Evolutionary conservation across 2,797 vertebrate genomes (phyloP).

Genomic region (Valencia hispanica): DNA sequence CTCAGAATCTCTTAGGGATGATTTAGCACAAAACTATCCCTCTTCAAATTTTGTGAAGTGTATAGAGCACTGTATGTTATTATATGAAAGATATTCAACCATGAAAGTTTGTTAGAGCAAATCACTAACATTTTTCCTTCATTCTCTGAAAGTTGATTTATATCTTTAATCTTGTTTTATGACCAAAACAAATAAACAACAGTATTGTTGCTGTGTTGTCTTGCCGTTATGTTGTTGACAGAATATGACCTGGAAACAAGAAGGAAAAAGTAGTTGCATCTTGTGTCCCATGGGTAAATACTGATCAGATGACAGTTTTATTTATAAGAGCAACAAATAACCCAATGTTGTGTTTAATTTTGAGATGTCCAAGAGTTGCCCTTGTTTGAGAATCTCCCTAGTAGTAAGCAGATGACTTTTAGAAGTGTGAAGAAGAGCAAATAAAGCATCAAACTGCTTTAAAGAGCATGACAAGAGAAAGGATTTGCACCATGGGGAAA

Average conservation of each 20-base stretch:
- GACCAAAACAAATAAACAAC: neutral
- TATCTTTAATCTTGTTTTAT: neutral
- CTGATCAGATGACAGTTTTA: neutral
- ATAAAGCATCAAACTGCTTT: neutral
- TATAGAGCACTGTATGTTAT: neutral
- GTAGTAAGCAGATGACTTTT: neutral
- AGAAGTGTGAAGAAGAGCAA: neutral
- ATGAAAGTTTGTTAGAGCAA: neutral
- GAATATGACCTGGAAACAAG: neutral
- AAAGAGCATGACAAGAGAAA: neutral
- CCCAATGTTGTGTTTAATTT: neutral
- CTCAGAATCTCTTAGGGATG: too few species aligned
- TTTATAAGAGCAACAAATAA: neutral
- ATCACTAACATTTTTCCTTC: neutral
- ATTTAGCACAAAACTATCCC: neutral
- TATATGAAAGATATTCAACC: neutral
- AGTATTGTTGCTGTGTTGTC: neutral
- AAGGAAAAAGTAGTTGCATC: neutral
- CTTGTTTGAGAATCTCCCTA: neutral
- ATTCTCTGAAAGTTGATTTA: neutral
- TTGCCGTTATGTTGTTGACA: neutral
- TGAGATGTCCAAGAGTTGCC: neutral
- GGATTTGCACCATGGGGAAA: slow-evolving; percentile 3
- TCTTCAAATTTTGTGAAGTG: neutral
- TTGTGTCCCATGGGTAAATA: neutral